phyloP scores from a whole-genome alignment of 2,888 invertebrate species.

The Adineta ricciae region DNA sequence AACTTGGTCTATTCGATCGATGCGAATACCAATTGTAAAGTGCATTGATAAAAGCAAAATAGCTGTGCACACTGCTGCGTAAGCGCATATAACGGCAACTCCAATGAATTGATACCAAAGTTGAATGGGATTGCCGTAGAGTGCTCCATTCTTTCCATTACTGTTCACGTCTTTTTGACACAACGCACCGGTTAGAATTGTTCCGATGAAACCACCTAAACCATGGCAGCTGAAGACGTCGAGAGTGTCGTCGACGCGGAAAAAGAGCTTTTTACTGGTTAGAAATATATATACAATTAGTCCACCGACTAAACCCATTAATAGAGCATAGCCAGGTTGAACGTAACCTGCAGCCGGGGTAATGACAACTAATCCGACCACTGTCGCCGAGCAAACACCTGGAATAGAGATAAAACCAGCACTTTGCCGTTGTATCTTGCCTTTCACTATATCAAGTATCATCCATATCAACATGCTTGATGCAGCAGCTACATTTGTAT shows the following conservation, averaged over 20 bases:
- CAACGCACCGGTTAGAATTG: neutral
- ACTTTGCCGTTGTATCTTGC: neutral
- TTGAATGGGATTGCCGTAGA: constrained; percentile 15
- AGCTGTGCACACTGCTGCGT: neutral
- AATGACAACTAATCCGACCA: neutral
- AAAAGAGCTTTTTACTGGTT: neutral
- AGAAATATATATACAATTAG: neutral
- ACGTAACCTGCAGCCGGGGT: neutral
- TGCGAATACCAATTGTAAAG: neutral
- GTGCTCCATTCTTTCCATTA: neutral
- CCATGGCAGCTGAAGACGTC: constrained; percentile 16
- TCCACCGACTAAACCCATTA: neutral
- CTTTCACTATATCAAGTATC: neutral
- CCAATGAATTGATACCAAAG: neutral
- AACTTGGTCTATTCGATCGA: neutral
- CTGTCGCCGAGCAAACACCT: neutral
- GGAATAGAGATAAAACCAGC: neutral
- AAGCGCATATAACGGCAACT: neutral
- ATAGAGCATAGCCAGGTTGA: neutral
- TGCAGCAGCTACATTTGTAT: neutral
- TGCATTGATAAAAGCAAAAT: neutral
- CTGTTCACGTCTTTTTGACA: neutral
- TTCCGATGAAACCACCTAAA: neutral
- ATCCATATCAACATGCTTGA: neutral
- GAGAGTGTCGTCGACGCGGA: neutral